Base-by-base conservation (phyloP, 2,888 invertebrate genomes). In the Caenorhabditis sinica region DNA sequence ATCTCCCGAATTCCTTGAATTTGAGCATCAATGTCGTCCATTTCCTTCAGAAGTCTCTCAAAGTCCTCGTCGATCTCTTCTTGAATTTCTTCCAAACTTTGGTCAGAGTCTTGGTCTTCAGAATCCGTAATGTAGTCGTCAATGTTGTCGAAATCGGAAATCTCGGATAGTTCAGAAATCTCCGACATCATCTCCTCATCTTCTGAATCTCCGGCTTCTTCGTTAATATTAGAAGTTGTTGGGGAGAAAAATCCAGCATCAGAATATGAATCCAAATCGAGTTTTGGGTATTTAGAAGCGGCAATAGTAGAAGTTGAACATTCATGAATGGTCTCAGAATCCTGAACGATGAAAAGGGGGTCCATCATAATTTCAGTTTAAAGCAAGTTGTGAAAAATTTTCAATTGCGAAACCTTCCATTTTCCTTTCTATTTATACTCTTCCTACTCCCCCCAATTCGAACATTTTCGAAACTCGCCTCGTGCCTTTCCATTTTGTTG, bases 1-100 rank as follows among this genome's bases (percentile, higher is more conserved):
- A 30, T 28, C 28, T 28, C 51, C 9, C 20, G 25, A 17, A 68
- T 28, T 36, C 30, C 53, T n/a, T 60, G 36, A 25, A 72, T 45
- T 11, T 72, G 58, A 11, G 25, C n/a, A n/a, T 72, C 58, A 1
- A 72, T 23, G 0, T 58, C 25, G 53, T 72, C 72, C 58, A 72
- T n/a, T 33, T 72, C 43, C 25, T 72, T 33, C 1, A 40, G 20
- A n/a, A 60, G 8, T 58, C 53, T 40, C 11, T 43, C 58, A n/a
- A 58, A 43, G 11, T 53, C 56, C 20, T 58, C n/a, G n/a, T 72
- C 72, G 45, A 72, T 17, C n/a, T 43, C 72, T 11, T 43, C 25
- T 28, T 30, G 72, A 45, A 72, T 72, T 28, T 72, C 58, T 17
- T 56, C 56, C 30, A 72, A 45, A 72, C 45, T 72, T 43, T 58